phyloP scores from a whole-genome alignment of 2,797 vertebrate species.

The Falco naumanni region DNA sequence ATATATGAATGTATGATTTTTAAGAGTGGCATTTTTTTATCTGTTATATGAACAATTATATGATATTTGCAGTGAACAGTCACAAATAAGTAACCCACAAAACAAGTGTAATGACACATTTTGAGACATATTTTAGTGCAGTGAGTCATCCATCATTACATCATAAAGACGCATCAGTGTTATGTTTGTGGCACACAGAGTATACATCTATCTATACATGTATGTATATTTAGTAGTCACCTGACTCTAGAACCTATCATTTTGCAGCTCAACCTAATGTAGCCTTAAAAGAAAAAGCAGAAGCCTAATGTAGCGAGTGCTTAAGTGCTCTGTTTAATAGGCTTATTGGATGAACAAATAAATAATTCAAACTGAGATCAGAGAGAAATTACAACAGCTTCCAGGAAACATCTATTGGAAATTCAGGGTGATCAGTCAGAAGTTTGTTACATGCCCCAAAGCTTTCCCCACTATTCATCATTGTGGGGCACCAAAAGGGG shows the following conservation, averaged over 20 bases:
- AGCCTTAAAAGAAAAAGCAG: neutral
- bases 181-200: neutral
- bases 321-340: slow-evolving; percentile 58
- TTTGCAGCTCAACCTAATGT: neutral
- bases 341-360: slow-evolving; percentile 46
- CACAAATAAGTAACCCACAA: neutral
- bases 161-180: neutral
- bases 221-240: neutral
- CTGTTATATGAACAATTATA: neutral
- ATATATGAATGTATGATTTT: neutral
- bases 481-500: neutral
- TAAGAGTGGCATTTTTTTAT: neutral
- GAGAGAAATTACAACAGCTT: neutral
- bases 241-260: neutral
- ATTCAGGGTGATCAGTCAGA: neutral
- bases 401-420: slow-evolving; percentile 14
- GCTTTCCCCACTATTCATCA: neutral
- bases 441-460: neutral
- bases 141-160: neutral
- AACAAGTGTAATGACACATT: neutral
- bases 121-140: neutral
- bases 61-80: neutral
- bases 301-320: neutral
- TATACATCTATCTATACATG: neutral
- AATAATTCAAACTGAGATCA: slow-evolving; percentile 55